Conservation (phyloP, 1,140 invertebrate species). For the Schlechtendalia chinensis region DNA sequence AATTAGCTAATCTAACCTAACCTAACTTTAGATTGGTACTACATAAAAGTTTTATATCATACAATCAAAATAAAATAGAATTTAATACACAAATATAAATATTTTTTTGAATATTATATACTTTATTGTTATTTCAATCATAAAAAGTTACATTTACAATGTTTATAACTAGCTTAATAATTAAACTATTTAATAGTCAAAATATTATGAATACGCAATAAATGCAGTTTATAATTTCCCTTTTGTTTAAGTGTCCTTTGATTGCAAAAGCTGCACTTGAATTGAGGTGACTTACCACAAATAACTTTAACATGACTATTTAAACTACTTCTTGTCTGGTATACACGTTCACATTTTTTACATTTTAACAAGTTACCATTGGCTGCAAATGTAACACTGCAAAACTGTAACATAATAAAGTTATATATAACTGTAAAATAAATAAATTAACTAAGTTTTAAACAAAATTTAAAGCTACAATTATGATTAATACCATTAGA, state of each 20-base stretch:
- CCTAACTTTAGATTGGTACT: too few relatives aligned
- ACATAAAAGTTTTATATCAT: too few relatives aligned
- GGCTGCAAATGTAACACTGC: not conserved
- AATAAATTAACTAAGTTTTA: not conserved
- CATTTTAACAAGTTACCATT: conserved; percentile 18
- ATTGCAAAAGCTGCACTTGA: conserved; percentile 56
- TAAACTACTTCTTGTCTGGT: conserved; percentile 52
- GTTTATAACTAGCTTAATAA: not conserved
- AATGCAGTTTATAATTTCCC: conserved; percentile 46
- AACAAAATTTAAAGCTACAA: not conserved
- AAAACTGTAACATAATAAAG: conserved; percentile 35
- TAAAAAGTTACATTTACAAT: not conserved
- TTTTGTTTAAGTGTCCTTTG: conserved; percentile 44
- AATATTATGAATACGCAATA: conserved; percentile 40
- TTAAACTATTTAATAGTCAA: not conserved
- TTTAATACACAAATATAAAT: too few relatives aligned
- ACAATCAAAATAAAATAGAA: too few relatives aligned
- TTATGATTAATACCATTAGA: not conserved
- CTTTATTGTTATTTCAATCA: too few relatives aligned
- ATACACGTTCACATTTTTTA: conserved; percentile 44
- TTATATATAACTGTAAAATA: not conserved
- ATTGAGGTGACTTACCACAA: conserved; percentile 61
- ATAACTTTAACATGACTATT: conserved; percentile 59
- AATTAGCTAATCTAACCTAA: too few relatives aligned
- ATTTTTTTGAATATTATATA: too few relatives aligned